Evolutionary conservation across 1,140 invertebrate species (phyloP), one percentile per base, ranked within the genome.

Genomic region (Pseudomyrmex dendroicus): DNA sequence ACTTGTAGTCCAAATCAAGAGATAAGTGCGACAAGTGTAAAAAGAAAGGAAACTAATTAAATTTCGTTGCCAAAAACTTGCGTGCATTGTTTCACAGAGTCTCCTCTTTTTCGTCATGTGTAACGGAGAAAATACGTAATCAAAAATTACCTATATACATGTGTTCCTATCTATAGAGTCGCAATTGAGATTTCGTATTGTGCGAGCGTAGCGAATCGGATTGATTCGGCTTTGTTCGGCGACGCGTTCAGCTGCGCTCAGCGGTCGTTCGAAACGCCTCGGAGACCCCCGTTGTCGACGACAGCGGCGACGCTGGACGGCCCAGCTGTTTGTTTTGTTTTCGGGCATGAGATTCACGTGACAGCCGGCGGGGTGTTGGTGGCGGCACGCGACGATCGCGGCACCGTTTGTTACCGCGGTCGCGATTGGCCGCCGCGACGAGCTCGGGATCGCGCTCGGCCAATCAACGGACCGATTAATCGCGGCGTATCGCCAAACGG

Each of bases 261-360:
- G 35, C n/a, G n/a, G 2, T 61, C 1, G 35, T 22, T 62, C 1
- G 2, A 17, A 5, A 20, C 50, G 70, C 57, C 46, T 9, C 13
- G 63, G 5, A 35, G 5, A 35, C 35, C 35, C 17, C 67, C 62
- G 54, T 63, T 46, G 48, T 78, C 57, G 59, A 52, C 78, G 76
- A 80, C 66, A 80, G 20, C 76, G 76, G 66, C 73, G 83, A 84
- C 84, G 72, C 78, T 83, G 85, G 80, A 86, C 68, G 64, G 88
- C 92, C 35, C 92, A 94, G 91, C 92, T 93, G 93, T 94, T 94
- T 93, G 91, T 93, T 94, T 93, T 94, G 92, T 93, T 94, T 93
- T 93, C 91, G 90, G 91, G 92, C 91, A 93, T 92, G 92, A 93
- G 90, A 92, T 92, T 92, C 92, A 92, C 93, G 92, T 93, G 93